A percentile compares a stretch with the other conserved stretches of the same genome.
Evolutionary conservation across 2,113 vertebrate genomes (phyloP).

Genomic region (Falcunculus frontatus): DNA sequence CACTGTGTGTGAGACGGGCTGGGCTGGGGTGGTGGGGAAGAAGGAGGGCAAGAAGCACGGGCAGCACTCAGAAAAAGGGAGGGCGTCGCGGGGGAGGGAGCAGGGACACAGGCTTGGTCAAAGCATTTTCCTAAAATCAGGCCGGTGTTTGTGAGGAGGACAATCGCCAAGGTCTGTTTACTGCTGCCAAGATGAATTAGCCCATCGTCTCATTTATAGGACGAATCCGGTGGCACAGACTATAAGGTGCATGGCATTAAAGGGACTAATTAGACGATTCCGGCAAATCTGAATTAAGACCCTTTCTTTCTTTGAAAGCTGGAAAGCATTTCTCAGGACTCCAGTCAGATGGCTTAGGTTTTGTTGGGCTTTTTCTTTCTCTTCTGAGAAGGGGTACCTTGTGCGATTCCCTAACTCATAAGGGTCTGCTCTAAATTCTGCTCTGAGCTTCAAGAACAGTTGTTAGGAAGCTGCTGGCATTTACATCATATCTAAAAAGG

Average conservation of each 20-base stretch:
- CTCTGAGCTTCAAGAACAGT: constrained; percentile 22
- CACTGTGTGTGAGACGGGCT: constrained; percentile 40
- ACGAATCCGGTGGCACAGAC: constrained; percentile 40
- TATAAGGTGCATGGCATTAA: constrained; percentile 43
- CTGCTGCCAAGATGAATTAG: constrained; percentile 60
- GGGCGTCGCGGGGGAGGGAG: not conserved
- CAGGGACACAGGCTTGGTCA: not conserved
- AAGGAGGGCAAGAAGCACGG: constrained; percentile 50
- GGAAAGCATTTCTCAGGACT: constrained; percentile 40
- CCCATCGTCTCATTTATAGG: constrained; percentile 49
- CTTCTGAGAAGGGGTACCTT: constrained; percentile 25
- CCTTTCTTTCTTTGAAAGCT: constrained; percentile 41
- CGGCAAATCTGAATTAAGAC: constrained; percentile 52
- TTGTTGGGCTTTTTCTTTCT: constrained; percentile 3
- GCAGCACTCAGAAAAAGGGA: not conserved
- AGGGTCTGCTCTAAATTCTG: constrained; percentile 13
- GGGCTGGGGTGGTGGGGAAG: not conserved
- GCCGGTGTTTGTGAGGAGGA: constrained; percentile 34
- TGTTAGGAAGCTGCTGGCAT: constrained; percentile 50
- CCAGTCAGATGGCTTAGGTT: constrained; percentile 22
- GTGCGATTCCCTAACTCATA: constrained; percentile 10
- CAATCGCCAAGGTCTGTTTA: constrained; percentile 51
- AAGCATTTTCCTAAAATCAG: constrained; percentile 37
- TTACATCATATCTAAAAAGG: constrained; percentile 20
- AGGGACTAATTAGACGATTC: constrained; percentile 58